A percentile compares a stretch with the other conserved stretches of the same genome.
These are phyloP conservation scores for Lasioglossum calceatum DNA, from an alignment of 2,888 invertebrate species.

Conservation along the genomic window DNA sequence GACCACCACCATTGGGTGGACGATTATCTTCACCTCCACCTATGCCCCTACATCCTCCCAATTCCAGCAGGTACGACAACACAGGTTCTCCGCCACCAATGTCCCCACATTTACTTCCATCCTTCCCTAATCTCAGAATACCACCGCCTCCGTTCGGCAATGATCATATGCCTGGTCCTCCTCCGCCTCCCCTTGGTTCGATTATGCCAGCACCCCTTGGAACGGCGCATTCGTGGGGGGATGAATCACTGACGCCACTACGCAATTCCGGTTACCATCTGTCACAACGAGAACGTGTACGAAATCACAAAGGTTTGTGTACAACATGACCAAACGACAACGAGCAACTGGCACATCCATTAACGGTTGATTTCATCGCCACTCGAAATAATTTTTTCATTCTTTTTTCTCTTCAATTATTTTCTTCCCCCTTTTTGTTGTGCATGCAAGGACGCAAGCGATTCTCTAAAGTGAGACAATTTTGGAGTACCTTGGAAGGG, in stretches of 20 bases:
- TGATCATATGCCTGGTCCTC: slow-evolving; percentile 69
- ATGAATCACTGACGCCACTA: slow-evolving; percentile 76
- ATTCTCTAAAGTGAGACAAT: slow-evolving; percentile 83
- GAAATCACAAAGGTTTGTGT: slow-evolving; percentile 83
- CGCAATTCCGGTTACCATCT: slow-evolving; percentile 79
- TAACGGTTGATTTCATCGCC: slow-evolving; percentile 31
- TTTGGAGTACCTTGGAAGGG: slow-evolving; percentile 84
- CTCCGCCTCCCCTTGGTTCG: slow-evolving; percentile 59
- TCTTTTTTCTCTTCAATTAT: slow-evolving; percentile 63
- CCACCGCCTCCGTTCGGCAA: slow-evolving; percentile 83
- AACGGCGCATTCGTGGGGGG: slow-evolving; percentile 75
- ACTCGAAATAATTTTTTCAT: slow-evolving; percentile 27
- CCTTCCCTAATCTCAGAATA: slow-evolving; percentile 74
- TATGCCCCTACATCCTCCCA: slow-evolving; percentile 85
- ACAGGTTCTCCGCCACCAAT: slow-evolving; percentile 78
- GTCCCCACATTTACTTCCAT: slow-evolving; percentile 78
- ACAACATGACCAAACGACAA: slow-evolving; percentile 48
- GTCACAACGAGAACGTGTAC: slow-evolving; percentile 73
- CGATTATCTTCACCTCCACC: slow-evolving; percentile 86
- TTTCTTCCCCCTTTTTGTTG: slow-evolving; percentile 55
- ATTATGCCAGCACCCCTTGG: slow-evolving; percentile 68
- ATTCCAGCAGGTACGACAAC: slow-evolving; percentile 81
- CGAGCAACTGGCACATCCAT: slow-evolving; percentile 31
- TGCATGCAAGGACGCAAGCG: slow-evolving; percentile 83
- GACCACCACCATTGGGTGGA: slow-evolving; percentile 84